phyloP scores from a whole-genome alignment of 1,140 invertebrate species.

The Probaryconus sp. region DNA sequence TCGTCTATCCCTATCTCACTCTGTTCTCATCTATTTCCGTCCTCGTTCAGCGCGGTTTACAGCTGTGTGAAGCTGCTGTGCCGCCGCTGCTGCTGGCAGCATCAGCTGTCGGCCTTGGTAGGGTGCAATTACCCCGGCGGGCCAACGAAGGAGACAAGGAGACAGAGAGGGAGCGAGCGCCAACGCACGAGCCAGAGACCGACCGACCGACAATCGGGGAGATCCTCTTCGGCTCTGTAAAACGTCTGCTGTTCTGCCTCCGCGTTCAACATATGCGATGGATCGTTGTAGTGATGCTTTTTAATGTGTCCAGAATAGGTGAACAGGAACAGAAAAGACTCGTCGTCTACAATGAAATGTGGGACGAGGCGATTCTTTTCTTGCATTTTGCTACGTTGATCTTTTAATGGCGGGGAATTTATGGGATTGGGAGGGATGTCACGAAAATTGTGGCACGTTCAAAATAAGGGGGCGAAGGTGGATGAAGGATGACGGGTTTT shows the following conservation, averaged over 20 bases:
- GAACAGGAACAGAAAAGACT: conserved; percentile 24
- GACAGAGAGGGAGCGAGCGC: conserved; percentile 26
- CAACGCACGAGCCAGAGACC: conserved; percentile 1
- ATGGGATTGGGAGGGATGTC: neutral
- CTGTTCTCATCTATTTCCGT: neutral
- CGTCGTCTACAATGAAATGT: conserved; percentile 22
- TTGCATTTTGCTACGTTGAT: neutral
- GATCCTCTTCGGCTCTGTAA: conserved; percentile 36
- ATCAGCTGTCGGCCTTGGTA: conserved; percentile 79
- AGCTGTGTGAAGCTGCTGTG: conserved; percentile 65
- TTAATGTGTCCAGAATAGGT: conserved; percentile 39
- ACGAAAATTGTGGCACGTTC: too few relatives aligned
- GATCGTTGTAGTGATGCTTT: too few relatives aligned
- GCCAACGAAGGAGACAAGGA: conserved; percentile 66
- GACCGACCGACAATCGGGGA: conserved; percentile 24
- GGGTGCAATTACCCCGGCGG: conserved; percentile 77
- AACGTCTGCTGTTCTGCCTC: too few relatives aligned
- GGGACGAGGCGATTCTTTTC: conserved; percentile 33
- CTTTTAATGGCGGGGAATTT: neutral
- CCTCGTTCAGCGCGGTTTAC: conserved; percentile 47
- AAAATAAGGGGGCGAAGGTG: too few relatives aligned
- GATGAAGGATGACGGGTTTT: too few relatives aligned
- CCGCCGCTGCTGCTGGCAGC: conserved; percentile 68
- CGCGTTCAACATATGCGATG: conserved; percentile 24
- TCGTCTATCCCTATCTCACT: too few relatives aligned